phyloP scores from a whole-genome alignment of 2,888 invertebrate genomes.

The Sthenelais limicola region DNA sequence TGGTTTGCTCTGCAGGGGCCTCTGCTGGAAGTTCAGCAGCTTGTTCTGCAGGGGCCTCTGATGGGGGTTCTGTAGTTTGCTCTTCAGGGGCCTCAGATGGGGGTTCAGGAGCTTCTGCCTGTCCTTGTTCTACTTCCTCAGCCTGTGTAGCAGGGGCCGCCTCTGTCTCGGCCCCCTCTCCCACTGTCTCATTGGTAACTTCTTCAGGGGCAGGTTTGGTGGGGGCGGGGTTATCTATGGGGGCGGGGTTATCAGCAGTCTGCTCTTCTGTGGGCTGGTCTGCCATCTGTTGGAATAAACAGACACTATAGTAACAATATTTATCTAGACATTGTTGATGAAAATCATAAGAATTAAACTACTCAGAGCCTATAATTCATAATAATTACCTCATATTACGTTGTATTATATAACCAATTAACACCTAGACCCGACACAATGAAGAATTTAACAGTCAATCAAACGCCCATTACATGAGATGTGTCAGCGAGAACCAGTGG shows the following conservation, averaged over 20 bases:
- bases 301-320: too few species aligned
- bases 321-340: too few species aligned
- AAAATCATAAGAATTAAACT: too few species aligned
- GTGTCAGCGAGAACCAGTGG: too few species aligned
- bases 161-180: background rate
- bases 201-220: constrained; percentile 5
- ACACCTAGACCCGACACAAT: too few species aligned
- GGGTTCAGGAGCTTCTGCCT: constrained; percentile 21
- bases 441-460: too few species aligned
- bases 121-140: constrained; percentile 23
- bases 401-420: too few species aligned
- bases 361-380: too few species aligned
- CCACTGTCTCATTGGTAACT: background rate
- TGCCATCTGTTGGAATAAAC: too few species aligned
- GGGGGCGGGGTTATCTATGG: background rate
- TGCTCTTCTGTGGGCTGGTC: background rate
- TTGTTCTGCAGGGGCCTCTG: constrained; percentile 38
- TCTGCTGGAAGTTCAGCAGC: constrained; percentile 22
- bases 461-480: too few species aligned
- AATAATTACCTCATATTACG: too few species aligned
- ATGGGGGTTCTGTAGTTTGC: constrained; percentile 28
- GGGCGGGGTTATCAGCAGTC: background rate
- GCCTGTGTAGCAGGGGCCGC: constrained; percentile 20
- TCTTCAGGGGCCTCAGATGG: constrained; percentile 35
- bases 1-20: constrained; percentile 36